Base-by-base conservation (phyloP, 2,797 vertebrate genomes). In the Furcifer pardalis region DNA sequence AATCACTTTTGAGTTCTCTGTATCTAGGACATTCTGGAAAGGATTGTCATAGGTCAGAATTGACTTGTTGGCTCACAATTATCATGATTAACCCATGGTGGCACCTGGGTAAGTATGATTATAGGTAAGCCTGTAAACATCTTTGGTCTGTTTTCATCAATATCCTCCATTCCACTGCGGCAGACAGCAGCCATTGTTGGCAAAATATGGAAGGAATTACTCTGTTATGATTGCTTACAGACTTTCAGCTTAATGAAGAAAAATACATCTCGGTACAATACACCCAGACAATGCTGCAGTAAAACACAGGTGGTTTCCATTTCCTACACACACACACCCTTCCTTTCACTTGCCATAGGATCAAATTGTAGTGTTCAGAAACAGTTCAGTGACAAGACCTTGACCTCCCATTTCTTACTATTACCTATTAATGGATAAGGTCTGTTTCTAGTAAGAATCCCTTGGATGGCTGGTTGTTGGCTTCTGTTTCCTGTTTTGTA, bases 401-500 rank as follows among this genome's bases (percentile, higher is more conserved):
- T 52, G 65, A 60, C 15, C 10, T 81, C 49, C 77, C 10, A n/a
- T 76, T 82, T 46, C 2, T 78, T 59, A 42, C 2, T 7, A 1
- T 35, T 88, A 0, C 8, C 44, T 83, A 5, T 83, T n/a, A 49
- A 30, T 85, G 52, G 40, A 82, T 75, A 60, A 46, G 72, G 44
- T 84, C 25, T 8, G 77, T 13, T 52, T 0, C 0, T 46, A 84
- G 3, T 1, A 81, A 5, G 8, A n/a, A 40, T 79, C 1, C 46
- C 85, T 84, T 77, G 0, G 75, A 77, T 40, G 68, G 10, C 15
- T 85, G 25, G 1, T 81, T 63, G 72, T 69, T 79, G 80, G 40
- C 49, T 69, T 85, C 72, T 84, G 2, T 21, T 90, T 86, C 52
- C 17, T 80, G 4, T 79, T 81, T 60, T 81, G 46, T 68, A n/a